These are phyloP conservation scores for Epistrophe eligans DNA, from an alignment of 2,888 invertebrate genomes.

Conservation along the genomic window DNA sequence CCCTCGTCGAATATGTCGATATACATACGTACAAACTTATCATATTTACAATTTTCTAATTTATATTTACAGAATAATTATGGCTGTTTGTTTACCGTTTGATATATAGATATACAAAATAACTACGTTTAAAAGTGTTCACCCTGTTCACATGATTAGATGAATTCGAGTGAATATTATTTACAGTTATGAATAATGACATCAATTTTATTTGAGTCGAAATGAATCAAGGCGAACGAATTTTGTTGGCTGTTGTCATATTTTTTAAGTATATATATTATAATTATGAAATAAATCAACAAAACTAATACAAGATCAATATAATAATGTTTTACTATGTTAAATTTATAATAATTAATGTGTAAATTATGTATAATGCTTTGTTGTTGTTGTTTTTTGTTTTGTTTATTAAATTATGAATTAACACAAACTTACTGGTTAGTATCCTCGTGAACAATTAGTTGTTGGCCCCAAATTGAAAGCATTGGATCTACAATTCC, in stretches of 20 bases:
- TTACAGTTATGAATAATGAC: slow-evolving; percentile 67
- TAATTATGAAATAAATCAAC: slow-evolving; percentile 67
- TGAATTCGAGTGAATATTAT: slow-evolving; percentile 65
- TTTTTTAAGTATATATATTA: background rate
- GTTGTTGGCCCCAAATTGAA: slow-evolving; percentile 99
- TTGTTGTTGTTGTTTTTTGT: slow-evolving; percentile 31
- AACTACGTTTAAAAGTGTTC: slow-evolving; percentile 51
- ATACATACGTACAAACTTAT: slow-evolving; percentile 41
- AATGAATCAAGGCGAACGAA: slow-evolving; percentile 61
- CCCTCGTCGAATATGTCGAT: slow-evolving; percentile 27
- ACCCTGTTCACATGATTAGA: slow-evolving; percentile 54
- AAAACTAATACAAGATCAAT: slow-evolving; percentile 69
- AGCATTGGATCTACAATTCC: slow-evolving; percentile 99
- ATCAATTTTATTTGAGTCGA: slow-evolving; percentile 45
- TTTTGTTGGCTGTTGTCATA: slow-evolving; percentile 28
- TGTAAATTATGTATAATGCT: slow-evolving; percentile 62
- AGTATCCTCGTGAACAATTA: slow-evolving; percentile 98
- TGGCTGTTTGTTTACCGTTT: background rate
- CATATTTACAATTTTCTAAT: slow-evolving; percentile 33
- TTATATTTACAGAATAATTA: slow-evolving; percentile 55
- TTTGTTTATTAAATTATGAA: slow-evolving; percentile 68
- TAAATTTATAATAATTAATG: slow-evolving; percentile 16
- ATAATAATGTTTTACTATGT: slow-evolving; percentile 61
- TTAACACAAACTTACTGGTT: slow-evolving; percentile 92
- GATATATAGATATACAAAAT: slow-evolving; percentile 38